Percentiles rank a stretch among this genome's conserved stretches.
Evolutionary conservation across 92 coral and sea anemone species (phyloP).

Genomic region (Heliopora coerulea): DNA sequence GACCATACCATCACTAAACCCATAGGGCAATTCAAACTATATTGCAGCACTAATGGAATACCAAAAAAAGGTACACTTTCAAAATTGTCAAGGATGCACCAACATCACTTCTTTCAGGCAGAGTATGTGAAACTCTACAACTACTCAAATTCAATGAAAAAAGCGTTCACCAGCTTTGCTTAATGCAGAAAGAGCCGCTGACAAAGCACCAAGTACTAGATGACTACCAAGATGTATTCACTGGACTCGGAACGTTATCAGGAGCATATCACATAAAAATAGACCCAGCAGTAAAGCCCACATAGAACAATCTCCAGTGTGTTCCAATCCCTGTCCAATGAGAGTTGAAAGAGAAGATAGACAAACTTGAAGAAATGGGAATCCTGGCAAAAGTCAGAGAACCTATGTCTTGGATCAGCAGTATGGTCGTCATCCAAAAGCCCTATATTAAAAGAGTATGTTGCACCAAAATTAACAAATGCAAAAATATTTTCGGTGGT

Average conservation of each 20-base stretch:
- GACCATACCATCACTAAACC: constrained; percentile 21
- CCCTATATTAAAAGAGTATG: constrained; percentile 39
- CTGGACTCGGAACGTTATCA: constrained; percentile 37
- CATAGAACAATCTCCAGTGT: not conserved
- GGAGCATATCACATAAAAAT: constrained; percentile 27
- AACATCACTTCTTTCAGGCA: not conserved
- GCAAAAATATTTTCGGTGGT: constrained; percentile 40
- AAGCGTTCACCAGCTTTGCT: not conserved
- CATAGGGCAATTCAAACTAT: constrained; percentile 32
- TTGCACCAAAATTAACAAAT: constrained; percentile 36
- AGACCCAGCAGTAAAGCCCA: constrained; percentile 6
- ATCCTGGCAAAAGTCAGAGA: constrained; percentile 5
- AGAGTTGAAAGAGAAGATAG: constrained; percentile 6
- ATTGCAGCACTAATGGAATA: constrained; percentile 26
- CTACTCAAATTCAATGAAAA: not conserved
- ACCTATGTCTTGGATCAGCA: constrained; percentile 4
- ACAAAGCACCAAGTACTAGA: constrained; percentile 1
- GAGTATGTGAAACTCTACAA: not conserved
- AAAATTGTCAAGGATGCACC: not conserved
- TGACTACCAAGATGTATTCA: constrained; percentile 35
- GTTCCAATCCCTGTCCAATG: constrained; percentile 7
- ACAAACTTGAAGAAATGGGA: not conserved
- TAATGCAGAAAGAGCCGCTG: constrained; percentile 17
- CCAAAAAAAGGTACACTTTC: constrained; percentile 2
- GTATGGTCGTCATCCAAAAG: constrained; percentile 9